These are phyloP conservation scores for Acomys russatus DNA, from an alignment of 2,797 vertebrate genomes.

Conservation along the genomic window DNA sequence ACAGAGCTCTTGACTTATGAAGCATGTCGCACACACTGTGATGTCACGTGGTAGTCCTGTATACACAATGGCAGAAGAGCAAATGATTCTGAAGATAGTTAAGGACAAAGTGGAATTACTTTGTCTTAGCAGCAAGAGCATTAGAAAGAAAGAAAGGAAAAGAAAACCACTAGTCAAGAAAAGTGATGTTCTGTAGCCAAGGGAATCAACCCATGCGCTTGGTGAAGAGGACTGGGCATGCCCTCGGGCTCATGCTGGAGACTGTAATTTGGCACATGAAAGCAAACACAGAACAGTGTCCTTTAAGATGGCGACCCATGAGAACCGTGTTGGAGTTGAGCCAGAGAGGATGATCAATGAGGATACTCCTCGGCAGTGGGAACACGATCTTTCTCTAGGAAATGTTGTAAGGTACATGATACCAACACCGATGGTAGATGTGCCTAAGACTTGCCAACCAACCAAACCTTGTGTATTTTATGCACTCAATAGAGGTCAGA, in stretches of 20 bases:
- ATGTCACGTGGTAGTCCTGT: not conserved
- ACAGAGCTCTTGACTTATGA: not conserved
- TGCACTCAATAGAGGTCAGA: not conserved
- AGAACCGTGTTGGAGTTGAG: not conserved
- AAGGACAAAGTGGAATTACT: conserved; percentile 51
- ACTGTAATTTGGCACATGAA: not conserved
- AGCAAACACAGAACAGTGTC: conserved; percentile 25
- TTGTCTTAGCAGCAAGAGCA: conserved; percentile 39
- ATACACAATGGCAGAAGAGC: not conserved
- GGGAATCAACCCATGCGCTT: not conserved
- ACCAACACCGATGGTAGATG: not conserved
- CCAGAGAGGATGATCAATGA: not conserved
- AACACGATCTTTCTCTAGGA: not conserved
- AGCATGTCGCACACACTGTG: not conserved
- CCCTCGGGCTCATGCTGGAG: not conserved
- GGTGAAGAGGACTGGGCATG: not conserved
- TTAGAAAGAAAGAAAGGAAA: not conserved
- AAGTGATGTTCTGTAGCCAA: not conserved
- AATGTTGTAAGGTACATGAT: not conserved
- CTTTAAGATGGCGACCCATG: conserved; percentile 6
- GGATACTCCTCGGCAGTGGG: not conserved
- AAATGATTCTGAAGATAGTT: conserved; percentile 32
- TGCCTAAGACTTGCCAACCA: not conserved
- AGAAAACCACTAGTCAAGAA: not conserved
- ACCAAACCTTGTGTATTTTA: not conserved